Evolutionary conservation across 2,888 invertebrate species (phyloP), one percentile per base, ranked within the genome.

Genomic region (Muschampia plurimacula): DNA sequence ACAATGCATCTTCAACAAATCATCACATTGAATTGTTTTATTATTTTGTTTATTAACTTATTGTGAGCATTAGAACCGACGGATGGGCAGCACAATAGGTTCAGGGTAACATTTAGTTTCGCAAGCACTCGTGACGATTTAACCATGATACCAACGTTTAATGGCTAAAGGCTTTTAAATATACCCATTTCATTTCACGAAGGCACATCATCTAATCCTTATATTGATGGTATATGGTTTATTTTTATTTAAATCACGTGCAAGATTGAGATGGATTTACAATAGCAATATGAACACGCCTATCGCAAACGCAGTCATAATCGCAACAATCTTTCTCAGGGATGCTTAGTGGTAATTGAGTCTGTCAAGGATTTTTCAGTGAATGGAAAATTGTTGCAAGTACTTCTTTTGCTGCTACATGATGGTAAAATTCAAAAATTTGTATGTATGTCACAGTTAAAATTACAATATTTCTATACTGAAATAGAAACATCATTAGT

Each of bases 221-320:
- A 63, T 13, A 9, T 4, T 2, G 15, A n/a, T 15, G 15, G 3
- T 22, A 63, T 63, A 63, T 36, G 32, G 55, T 55, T 63, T 7
- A 41, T 63, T 55, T 28, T 72, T 28, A 44, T 6, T 15, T 41
- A 55, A 62, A 63, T 46, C 13, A 32, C 12, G 57, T 9, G 72
- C 44, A 44, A 1, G 63, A 3, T 41, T 72, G 55, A 63, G 55
- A 57, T 67, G 67, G 22, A 63, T 62, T 41, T 9, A 15, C 39
- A 72, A 67, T 87, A 91, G 91, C 91, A 91, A 92, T 90, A 88
- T 85, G 80, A 81, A 82, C 84, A 86, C 92, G 91, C 92, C 92
- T 83, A 86, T 85, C 79, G 81, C 83, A 83, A 88, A 87, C 82
- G 81, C 81, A 81, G 81, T 81, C 63, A 77, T 86, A 87, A 91